Evolutionary conservation across 2,113 vertebrate species (phyloP), one percentile per base, ranked within the genome.

Genomic region (Phylloscopus trochiloides): DNA sequence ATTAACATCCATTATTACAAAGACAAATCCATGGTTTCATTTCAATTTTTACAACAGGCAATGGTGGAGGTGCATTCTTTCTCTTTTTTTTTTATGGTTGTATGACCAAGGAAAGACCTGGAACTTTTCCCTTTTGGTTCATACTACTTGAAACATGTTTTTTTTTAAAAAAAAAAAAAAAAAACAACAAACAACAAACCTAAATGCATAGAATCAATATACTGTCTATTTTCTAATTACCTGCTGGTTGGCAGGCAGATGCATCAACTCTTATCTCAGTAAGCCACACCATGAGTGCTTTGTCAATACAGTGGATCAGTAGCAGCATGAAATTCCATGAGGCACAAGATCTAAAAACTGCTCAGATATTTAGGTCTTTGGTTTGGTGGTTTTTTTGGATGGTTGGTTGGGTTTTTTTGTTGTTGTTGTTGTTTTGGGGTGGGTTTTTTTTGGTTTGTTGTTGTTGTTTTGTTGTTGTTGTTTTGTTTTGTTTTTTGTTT

Each of bases 121-220:
- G 52, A 82, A 68, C 57, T 88, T 97, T 92, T 92, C 68, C 68
- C 47, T 71, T 76, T 65, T 92, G 75, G 75, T 92, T 91, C 87
- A 93, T 91, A 85, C 70, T 73, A 73, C 59, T 91, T 71, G 65
- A 88, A 94, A 83, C 12, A 25, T 62, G 42, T 43, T 47, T 92
- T 94, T 45, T 40, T 38, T 6, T 14, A 40, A 40, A 40, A 40
- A 40, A 40, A 1, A 40, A 40, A 40, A 1, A 13, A 75, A 67
- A 58, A 34, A 34, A 34, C 34, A 34, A 34, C 34, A 34, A 47
- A n/a, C 28, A 65, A 34, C 17, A 85, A 76, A 54, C n/a, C 36
- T 82, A 78, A 94, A 95, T 88, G 89, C 40, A 83, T 50, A 80
- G 31, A 86, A 66, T 59, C 45, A 65, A 45, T 24, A 73, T 66